phyloP scores from a whole-genome alignment of 2,888 invertebrate species.

The Harmothoe impar region DNA sequence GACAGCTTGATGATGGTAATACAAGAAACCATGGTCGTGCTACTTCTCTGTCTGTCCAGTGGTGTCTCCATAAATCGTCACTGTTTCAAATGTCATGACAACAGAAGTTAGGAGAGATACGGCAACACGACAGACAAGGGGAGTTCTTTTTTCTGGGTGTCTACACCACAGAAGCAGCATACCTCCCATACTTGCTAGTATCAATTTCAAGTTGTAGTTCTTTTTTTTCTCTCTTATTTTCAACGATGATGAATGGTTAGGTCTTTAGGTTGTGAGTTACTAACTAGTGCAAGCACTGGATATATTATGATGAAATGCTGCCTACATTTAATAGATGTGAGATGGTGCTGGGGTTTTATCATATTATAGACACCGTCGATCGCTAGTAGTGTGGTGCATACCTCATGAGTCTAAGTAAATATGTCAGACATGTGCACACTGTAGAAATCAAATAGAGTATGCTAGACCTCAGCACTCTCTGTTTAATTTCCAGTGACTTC shows the following conservation, averaged over 20 bases:
- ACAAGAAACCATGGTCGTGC: slow-evolving; percentile 4
- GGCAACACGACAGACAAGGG: background rate
- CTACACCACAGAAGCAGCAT: background rate
- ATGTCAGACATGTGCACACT: too few species aligned
- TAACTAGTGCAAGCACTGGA: too few species aligned
- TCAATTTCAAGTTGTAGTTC: background rate
- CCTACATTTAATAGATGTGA: too few species aligned
- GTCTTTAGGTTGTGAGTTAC: too few species aligned
- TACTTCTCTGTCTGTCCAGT: background rate
- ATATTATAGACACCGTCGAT: too few species aligned
- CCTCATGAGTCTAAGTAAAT: too few species aligned
- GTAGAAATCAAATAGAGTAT: too few species aligned
- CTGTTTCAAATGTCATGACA: slow-evolving; percentile 35
- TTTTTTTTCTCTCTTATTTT: background rate
- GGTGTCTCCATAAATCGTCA: background rate
- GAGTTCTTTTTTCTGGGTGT: background rate
- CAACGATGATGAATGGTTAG: background rate
- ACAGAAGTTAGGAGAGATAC: background rate
- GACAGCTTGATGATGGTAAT: slow-evolving; percentile 16
- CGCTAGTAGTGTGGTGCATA: too few species aligned
- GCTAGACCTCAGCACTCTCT: too few species aligned
- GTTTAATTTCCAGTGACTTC: too few species aligned
- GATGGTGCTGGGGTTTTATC: too few species aligned
- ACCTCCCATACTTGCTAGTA: slow-evolving; percentile 15
- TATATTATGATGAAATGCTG: too few species aligned